These are phyloP conservation scores for Podiceps cristatus DNA, from an alignment of 2,113 vertebrate species.

Conservation along the genomic window DNA sequence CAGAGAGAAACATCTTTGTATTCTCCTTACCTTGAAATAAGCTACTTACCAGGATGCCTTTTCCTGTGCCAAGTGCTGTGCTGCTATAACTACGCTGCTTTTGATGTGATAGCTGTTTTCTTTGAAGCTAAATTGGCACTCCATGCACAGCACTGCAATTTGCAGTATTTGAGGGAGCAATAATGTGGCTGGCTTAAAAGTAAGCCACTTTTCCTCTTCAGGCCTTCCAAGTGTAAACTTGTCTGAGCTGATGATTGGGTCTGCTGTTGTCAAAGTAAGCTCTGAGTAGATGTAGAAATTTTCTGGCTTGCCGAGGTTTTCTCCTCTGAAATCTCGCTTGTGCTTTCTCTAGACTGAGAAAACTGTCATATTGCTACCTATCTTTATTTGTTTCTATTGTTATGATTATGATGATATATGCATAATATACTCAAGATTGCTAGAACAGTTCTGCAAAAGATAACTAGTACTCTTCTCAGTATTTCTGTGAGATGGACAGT, in stretches of 20 bases:
- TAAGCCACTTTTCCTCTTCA: background rate
- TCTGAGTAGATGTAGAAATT: background rate
- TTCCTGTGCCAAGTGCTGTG: background rate
- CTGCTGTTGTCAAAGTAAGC: background rate
- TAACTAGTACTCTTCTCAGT: background rate
- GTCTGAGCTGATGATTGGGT: background rate
- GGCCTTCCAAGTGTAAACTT: background rate
- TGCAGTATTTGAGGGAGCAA: background rate
- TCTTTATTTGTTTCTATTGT: background rate
- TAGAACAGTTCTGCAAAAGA: background rate
- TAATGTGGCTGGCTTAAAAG: background rate
- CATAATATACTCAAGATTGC: background rate
- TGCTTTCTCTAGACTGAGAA: background rate
- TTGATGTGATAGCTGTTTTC: background rate
- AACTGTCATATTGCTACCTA: background rate
- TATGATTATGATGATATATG: background rate
- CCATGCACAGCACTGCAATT: background rate
- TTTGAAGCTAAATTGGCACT: slow-evolving; percentile 10
- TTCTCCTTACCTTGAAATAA: background rate
- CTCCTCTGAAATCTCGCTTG: background rate
- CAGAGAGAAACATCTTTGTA: background rate
- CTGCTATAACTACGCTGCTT: background rate
- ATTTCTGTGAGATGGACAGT: background rate
- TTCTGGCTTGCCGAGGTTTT: background rate
- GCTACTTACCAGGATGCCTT: background rate